These are phyloP conservation scores for Cyclopterus lumpus DNA, from an alignment of 2,797 vertebrate genomes.

Conservation along the genomic window DNA sequence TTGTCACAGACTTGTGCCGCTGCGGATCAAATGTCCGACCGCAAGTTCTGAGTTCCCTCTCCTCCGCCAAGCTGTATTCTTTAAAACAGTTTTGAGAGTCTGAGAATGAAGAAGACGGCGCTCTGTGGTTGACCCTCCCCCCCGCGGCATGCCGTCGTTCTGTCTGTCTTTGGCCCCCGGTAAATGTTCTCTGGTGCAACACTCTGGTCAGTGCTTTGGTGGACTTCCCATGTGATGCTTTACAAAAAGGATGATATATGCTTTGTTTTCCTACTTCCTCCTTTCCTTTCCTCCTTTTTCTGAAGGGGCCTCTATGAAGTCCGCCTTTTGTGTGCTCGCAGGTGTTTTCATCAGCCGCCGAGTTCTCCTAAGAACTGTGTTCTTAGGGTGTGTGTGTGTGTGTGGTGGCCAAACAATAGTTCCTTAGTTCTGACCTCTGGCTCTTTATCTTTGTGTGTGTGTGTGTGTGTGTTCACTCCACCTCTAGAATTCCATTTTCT, in stretches of 20 bases:
- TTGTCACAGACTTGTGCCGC: slow-evolving; percentile 50
- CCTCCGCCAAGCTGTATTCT: neutral
- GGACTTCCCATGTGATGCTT: neutral
- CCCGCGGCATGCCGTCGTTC: slow-evolving; percentile 28
- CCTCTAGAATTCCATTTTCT: slow-evolving; percentile 52
- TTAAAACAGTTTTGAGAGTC: slow-evolving; percentile 27
- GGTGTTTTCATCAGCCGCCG: slow-evolving; percentile 68
- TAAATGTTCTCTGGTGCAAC: neutral
- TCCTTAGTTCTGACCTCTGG: slow-evolving; percentile 56
- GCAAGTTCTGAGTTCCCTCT: slow-evolving; percentile 23
- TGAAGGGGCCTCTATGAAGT: slow-evolving; percentile 41
- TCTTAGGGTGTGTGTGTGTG: slow-evolving; percentile 12
- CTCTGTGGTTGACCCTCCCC: slow-evolving; percentile 28
- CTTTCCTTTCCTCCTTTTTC: slow-evolving; percentile 3
- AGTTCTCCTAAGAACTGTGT: neutral
- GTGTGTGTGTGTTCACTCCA: slow-evolving; percentile 1
- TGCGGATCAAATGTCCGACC: slow-evolving; percentile 40
- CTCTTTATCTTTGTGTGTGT: slow-evolving; percentile 28
- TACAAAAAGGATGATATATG: slow-evolving; percentile 18
- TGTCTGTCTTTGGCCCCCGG: neutral
- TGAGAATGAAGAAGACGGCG: neutral
- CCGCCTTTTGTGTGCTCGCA: slow-evolving; percentile 44
- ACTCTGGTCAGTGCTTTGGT: neutral
- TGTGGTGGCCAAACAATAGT: slow-evolving; percentile 59
- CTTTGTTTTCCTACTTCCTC: neutral